phyloP scores from a whole-genome alignment of 2,797 vertebrate genomes.

The Tragelaphus oryx region DNA sequence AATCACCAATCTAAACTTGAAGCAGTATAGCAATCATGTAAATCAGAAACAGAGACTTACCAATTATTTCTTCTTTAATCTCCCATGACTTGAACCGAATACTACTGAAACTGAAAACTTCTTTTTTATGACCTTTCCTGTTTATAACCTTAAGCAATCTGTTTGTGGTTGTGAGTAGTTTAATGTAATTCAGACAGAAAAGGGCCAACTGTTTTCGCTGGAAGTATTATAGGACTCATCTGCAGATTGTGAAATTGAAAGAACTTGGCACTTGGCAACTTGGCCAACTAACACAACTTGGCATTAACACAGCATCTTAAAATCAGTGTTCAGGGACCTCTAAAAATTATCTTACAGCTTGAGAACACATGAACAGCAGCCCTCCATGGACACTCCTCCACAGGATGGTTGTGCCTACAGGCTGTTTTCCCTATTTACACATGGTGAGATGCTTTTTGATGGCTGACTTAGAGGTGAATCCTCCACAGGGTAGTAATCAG shows the following conservation, averaged over 20 bases:
- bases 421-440: background rate
- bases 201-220: background rate
- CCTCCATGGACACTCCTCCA: background rate
- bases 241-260: background rate
- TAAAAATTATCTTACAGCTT: background rate
- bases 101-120: background rate
- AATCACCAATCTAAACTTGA: background rate
- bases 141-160: background rate
- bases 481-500: background rate
- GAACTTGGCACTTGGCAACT: background rate
- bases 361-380: background rate
- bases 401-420: background rate
- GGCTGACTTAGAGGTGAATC: background rate
- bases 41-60: background rate
- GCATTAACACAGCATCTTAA: background rate
- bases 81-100: background rate
- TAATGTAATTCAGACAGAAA: background rate
- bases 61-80: background rate
- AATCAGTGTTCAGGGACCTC: background rate
- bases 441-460: background rate
- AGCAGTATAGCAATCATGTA: background rate
- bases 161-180: background rate
- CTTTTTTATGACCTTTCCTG: background rate
- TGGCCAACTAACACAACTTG: background rate
- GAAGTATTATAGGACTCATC: background rate